Evolutionary conservation across 1,140 invertebrate species (phyloP), one percentile per base, ranked within the genome.

Genomic region (Diabrotica undecimpunctata): DNA sequence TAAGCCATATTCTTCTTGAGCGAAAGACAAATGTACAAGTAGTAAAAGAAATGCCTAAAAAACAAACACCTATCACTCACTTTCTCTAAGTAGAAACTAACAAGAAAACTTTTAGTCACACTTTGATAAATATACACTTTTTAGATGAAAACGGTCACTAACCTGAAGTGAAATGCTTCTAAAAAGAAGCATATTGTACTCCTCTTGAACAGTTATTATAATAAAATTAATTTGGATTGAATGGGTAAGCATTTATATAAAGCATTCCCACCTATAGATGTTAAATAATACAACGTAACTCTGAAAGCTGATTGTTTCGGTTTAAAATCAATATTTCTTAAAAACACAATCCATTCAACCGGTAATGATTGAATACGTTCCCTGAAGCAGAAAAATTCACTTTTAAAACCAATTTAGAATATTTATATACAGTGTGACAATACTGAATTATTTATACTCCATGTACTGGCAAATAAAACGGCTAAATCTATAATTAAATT

Each of bases 321-420:
- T 54, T 54, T 54, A 62, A 13, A 62, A 38, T 62, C 51, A 41
- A 62, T 62, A 62, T 62, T 62, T 62, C 61, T 62, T 41, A 62
- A 62, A 62, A 62, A 62, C 61, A 53, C 52, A 54, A 62, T 35
- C 12, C 61, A 62, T 53, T 54, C 61, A 62, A 62, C 61, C 61
- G 61, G 12, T 37, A 53, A 54, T 54, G 61, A 62, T 62, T 62
- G 61, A 54, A 62, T 55, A 62, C 61, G 35, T 53, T 41, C 51
- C 38, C 13, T 62, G 51, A 53, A 54, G 61, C 61, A 50, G 35
- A 62, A 62, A 62, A 38, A 62, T 25, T 39, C 52, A 11, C 52
- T 62, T 62, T 62, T 62, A 9, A 38, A 61, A 41, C 7, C 36
- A 54, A 54, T 55, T 54, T 36, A 25, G 38, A 54, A 62, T 41